Evolutionary conservation across 2,113 vertebrate genomes (phyloP).

Genomic region (Boulengeromyrus knoepffleri): DNA sequence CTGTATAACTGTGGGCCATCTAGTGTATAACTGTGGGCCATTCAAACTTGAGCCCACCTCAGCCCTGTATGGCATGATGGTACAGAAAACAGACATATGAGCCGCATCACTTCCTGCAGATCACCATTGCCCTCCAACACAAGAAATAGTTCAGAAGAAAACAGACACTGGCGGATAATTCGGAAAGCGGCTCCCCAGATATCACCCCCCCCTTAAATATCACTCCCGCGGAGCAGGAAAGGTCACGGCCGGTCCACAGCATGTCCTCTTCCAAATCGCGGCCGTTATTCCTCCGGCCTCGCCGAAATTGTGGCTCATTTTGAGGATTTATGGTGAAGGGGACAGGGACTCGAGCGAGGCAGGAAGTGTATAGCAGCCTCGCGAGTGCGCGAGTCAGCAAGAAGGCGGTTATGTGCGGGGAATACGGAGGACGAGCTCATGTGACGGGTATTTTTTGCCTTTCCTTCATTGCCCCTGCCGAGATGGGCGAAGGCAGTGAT

Average conservation of each 20-base stretch:
- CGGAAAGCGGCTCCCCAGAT: background rate
- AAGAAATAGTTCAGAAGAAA: background rate
- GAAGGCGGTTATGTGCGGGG: background rate
- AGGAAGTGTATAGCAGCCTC: background rate
- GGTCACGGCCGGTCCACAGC: background rate
- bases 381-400: background rate
- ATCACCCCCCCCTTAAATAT: background rate
- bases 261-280: background rate
- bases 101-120: background rate
- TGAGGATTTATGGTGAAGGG: background rate
- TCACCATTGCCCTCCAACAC: background rate
- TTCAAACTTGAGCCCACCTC: background rate
- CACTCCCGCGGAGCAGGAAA: background rate
- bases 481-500: background rate
- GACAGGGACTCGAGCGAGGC: background rate
- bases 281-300: background rate
- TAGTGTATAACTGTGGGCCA: background rate
- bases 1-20: background rate
- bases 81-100: background rate
- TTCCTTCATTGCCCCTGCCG: background rate
- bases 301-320: background rate
- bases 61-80: background rate
- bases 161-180: background rate
- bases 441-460: background rate
- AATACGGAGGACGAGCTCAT: background rate